Evolutionary conservation across 2,888 invertebrate genomes (phyloP).

Genomic region (Drosophila neonasuta): DNA sequence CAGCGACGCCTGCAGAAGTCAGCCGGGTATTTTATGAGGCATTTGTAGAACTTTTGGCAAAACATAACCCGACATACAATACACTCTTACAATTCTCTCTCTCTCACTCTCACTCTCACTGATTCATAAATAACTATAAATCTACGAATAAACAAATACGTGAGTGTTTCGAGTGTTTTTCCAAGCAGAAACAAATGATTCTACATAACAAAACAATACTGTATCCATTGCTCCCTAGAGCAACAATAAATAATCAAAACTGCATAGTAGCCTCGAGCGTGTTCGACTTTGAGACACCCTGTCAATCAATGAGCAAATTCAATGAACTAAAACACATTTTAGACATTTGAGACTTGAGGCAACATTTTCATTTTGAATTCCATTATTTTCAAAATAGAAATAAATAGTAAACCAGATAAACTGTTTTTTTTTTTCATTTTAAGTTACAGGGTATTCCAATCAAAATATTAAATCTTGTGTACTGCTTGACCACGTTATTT

Average conservation of each 20-base stretch:
- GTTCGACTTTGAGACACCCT: neutral
- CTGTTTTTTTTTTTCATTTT: neutral
- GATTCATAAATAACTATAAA: slow-evolving; percentile 25
- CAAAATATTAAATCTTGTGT: neutral
- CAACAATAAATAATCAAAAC: slow-evolving; percentile 8
- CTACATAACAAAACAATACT: slow-evolving; percentile 8
- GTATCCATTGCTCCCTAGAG: slow-evolving; percentile 3
- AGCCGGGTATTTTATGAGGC: slow-evolving; percentile 35
- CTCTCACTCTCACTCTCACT: neutral
- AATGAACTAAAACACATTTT: too few relatives aligned
- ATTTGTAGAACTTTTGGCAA: slow-evolving; percentile 23
- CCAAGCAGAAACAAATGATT: slow-evolving; percentile 17
- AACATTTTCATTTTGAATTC: too few relatives aligned
- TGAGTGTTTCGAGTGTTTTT: slow-evolving; percentile 4
- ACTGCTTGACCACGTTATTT: neutral
- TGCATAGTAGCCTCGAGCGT: neutral
- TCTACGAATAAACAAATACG: slow-evolving; percentile 26
- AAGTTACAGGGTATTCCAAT: neutral
- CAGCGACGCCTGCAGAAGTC: slow-evolving; percentile 33
- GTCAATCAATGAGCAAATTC: neutral
- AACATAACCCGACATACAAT: slow-evolving; percentile 10
- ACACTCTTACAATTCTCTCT: neutral
- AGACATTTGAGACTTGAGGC: too few relatives aligned
- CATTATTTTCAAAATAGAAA: too few relatives aligned
- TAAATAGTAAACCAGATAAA: neutral